These are phyloP conservation scores for Lutjanus argentimaculatus DNA, from an alignment of 2,797 vertebrate genomes.

Conservation along the genomic window DNA sequence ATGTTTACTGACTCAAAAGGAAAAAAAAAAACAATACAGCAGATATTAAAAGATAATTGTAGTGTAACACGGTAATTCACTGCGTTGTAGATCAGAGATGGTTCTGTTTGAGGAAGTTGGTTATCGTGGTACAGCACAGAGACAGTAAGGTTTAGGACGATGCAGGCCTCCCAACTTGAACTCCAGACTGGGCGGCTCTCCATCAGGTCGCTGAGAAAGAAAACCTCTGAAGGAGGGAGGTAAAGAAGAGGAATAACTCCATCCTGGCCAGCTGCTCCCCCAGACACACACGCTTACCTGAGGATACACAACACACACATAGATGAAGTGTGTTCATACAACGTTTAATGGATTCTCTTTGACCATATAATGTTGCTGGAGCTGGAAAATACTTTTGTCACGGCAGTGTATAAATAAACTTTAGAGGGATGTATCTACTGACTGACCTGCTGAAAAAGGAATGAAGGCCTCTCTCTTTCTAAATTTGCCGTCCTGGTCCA, in stretches of 20 bases:
- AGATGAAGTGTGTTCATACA: not conserved
- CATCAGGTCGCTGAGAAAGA: slow-evolving; percentile 74
- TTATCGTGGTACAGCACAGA: slow-evolving; percentile 75
- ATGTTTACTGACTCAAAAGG: not conserved
- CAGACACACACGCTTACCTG: slow-evolving; percentile 87
- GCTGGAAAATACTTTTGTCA: not conserved
- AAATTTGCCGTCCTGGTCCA: slow-evolving; percentile 71
- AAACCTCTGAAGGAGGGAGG: slow-evolving; percentile 88
- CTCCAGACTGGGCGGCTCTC: slow-evolving; percentile 74
- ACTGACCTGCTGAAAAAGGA: slow-evolving; percentile 85
- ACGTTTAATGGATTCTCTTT: not conserved
- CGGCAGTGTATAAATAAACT: not conserved
- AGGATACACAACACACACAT: not conserved
- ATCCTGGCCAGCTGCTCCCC: slow-evolving; percentile 86
- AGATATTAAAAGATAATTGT: not conserved
- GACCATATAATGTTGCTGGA: not conserved
- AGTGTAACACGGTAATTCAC: not conserved
- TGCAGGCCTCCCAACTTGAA: slow-evolving; percentile 65
- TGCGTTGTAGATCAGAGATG: not conserved
- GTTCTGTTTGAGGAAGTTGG: slow-evolving; percentile 33
- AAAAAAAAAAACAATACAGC: not conserved
- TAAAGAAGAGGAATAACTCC: slow-evolving; percentile 86
- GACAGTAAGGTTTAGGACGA: slow-evolving; percentile 80
- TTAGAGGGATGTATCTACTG: slow-evolving; percentile 6
- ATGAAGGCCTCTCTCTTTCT: slow-evolving; percentile 84